Conservation (phyloP, 2,113 vertebrate genomes). For the Grammomys dolichurus region DNA sequence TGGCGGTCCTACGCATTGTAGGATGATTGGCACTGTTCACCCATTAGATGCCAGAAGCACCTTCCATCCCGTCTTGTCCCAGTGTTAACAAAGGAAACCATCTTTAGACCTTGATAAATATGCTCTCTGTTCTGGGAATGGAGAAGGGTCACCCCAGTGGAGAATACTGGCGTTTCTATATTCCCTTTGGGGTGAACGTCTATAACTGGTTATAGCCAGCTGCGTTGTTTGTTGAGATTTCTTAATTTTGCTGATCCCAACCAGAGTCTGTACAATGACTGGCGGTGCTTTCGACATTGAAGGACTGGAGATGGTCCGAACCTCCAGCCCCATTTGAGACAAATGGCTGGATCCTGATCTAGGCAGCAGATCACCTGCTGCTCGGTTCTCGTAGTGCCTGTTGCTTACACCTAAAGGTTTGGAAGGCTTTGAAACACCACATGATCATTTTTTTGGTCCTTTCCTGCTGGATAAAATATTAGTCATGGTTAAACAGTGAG, state of each 20-base stretch:
- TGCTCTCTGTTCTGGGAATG: not conserved
- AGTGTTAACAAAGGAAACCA: not conserved
- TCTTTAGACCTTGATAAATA: not conserved
- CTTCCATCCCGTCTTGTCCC: not conserved
- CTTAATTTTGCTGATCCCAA: not conserved
- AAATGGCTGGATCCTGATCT: not conserved
- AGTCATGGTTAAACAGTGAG: not conserved
- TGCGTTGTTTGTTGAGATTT: not conserved
- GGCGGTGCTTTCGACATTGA: not conserved
- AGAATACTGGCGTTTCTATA: not conserved
- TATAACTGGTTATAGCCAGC: not conserved
- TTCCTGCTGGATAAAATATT: not conserved
- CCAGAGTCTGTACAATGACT: not conserved
- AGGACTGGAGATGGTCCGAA: not conserved
- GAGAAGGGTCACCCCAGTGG: not conserved
- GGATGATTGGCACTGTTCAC: not conserved
- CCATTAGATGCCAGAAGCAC: not conserved
- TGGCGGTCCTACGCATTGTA: not conserved
- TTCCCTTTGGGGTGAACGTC: not conserved
- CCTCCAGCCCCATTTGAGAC: no score
- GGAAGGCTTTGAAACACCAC: not conserved
- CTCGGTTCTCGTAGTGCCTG: not conserved
- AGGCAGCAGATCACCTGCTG: not conserved
- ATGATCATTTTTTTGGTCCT: not conserved
- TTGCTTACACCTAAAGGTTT: not conserved